These are phyloP conservation scores for Syngnathus typhle DNA, from an alignment of 2,113 vertebrate genomes.

Conservation along the genomic window DNA sequence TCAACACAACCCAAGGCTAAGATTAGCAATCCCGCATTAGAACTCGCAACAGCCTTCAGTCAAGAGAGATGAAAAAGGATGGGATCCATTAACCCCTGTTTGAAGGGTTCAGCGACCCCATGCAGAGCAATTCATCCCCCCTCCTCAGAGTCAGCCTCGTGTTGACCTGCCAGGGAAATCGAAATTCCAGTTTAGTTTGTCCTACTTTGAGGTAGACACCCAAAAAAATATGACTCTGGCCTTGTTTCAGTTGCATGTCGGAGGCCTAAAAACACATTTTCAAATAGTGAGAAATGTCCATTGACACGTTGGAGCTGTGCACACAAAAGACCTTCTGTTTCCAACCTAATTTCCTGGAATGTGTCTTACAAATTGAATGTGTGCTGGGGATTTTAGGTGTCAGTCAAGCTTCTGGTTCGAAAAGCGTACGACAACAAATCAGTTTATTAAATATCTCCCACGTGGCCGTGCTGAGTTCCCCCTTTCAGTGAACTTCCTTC, in stretches of 20 bases:
- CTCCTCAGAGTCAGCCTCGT: slow-evolving; percentile 20
- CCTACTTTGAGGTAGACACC: slow-evolving; percentile 31
- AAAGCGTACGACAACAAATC: neutral
- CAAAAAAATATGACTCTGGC: slow-evolving; percentile 18
- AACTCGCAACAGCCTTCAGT: slow-evolving; percentile 18
- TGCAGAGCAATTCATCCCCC: slow-evolving; percentile 35
- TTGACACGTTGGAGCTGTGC: slow-evolving; percentile 15
- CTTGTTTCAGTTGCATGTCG: slow-evolving; percentile 43
- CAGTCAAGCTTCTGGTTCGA: neutral
- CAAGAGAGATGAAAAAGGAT: slow-evolving; percentile 47
- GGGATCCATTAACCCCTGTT: slow-evolving; percentile 50
- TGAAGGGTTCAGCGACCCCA: slow-evolving; percentile 45
- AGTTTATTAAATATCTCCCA: slow-evolving; percentile 43
- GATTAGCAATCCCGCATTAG: slow-evolving; percentile 32
- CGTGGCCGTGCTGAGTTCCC: slow-evolving; percentile 36
- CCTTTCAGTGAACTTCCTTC: slow-evolving; percentile 31
- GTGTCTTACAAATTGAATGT: neutral
- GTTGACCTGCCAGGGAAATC: slow-evolving; percentile 49
- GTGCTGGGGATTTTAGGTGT: neutral
- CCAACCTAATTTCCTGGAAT: neutral
- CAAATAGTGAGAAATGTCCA: slow-evolving; percentile 30
- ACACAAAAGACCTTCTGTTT: neutral
- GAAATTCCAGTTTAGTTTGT: slow-evolving; percentile 37
- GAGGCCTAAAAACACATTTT: slow-evolving; percentile 36
- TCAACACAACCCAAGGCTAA: slow-evolving; percentile 33